Base-by-base conservation (phyloP, 2,113 vertebrate species). In the Lamprologus lemairii region DNA sequence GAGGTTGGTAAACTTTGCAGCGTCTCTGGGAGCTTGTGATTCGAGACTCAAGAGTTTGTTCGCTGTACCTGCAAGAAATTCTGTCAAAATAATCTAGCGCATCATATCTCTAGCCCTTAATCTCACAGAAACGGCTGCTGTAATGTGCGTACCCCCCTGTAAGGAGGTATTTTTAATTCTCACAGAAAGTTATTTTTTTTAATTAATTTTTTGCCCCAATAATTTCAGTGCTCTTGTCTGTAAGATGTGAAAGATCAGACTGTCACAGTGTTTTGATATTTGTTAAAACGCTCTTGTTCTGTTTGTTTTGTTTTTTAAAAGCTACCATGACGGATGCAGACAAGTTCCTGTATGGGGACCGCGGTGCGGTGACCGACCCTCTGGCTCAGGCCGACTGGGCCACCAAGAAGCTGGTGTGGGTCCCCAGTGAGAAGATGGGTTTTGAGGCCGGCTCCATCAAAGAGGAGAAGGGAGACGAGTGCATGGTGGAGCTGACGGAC, bases 331-430 rank as follows among this genome's bases (percentile, higher is more conserved):
- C 94, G 1, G 97, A 97, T 23, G 96, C 96, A 31, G 96, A 97
- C 85, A 94, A 94, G 88, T 97, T 95, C 85, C 96, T 97, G 68
- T 97, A 96, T 33, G 96, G 95, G 51, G 96, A 97, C 84, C 95
- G 95, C 87, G 83, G 92, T 8, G 82, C 55, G 14, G 13, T 89
- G 3, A 94, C 45, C 51, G 90, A 96, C 92, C 95, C 96, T 4
- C 81, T 97, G 92, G 96, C 89, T n/a, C 96, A 97, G 95, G 97
- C 97, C 0, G 97, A 97, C 95, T 97, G 97, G 97, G 71, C 96
- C 83, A 83, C 95, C 87, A 97, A 97, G 90, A 97, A 96, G 94
- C 95, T 97, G 81, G 96, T 97, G 55, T 97, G 97, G 97, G 51
- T 97, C 83, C 97, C 96, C 23, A 97, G 96, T 2, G 97, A 97